Percentiles rank a stretch among this genome's conserved stretches.
phyloP scores from a whole-genome alignment of 2,113 vertebrate species.

The Ibidorhyncha struthersii region DNA sequence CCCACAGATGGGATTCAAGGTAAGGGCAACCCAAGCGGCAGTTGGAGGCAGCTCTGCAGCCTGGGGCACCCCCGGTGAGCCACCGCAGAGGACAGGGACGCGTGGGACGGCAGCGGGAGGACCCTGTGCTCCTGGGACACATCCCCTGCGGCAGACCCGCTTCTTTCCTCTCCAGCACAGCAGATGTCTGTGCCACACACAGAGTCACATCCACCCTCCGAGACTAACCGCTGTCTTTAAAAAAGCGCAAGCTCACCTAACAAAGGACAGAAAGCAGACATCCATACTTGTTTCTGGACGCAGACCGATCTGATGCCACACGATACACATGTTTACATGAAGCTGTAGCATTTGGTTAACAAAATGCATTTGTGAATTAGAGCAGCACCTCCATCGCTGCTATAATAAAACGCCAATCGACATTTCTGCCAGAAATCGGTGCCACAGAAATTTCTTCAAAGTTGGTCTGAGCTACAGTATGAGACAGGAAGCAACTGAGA shows the following conservation, averaged over 20 bases:
- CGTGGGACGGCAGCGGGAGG: not conserved
- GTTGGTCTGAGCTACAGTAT: accelerated
- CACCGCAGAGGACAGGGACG: not conserved
- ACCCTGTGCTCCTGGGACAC: accelerated
- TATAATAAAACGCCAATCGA: not conserved
- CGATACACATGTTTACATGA: not conserved
- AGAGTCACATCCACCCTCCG: too few species aligned
- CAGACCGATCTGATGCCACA: not conserved
- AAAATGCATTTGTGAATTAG: not conserved
- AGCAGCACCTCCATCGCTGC: not conserved
- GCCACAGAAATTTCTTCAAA: not conserved
- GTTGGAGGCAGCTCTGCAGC: not conserved
- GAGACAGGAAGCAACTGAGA: not conserved
- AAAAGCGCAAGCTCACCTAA: too few species aligned
- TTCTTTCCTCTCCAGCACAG: not conserved
- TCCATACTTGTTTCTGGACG: not conserved
- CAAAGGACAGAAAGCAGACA: not conserved
- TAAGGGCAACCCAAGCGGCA: not conserved
- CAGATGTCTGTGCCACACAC: not conserved
- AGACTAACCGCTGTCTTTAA: not conserved
- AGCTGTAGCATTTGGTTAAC: not conserved
- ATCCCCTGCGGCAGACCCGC: accelerated
- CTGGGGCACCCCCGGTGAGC: not conserved
- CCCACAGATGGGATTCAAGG: too few species aligned
- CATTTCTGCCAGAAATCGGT: not conserved